Evolutionary conservation across 2,113 vertebrate species (phyloP).

Genomic region (Numenius arquata): DNA sequence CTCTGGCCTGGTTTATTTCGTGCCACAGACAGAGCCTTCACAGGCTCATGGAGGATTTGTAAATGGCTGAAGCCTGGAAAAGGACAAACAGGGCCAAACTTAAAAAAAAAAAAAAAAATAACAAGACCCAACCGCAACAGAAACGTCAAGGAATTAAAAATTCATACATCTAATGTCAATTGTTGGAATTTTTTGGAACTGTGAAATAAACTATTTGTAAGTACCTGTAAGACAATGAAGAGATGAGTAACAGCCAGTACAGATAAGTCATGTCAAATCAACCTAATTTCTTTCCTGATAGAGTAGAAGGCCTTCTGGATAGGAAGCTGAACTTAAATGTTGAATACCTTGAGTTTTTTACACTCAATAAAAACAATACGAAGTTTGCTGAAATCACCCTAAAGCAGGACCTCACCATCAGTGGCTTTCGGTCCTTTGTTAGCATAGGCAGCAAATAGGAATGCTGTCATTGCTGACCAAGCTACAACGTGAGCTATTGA

Average conservation of each 20-base stretch:
- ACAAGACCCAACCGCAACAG: neutral
- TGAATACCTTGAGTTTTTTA: neutral
- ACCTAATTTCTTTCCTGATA: neutral
- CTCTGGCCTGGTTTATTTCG: neutral
- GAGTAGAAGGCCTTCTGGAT: neutral
- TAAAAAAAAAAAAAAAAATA: neutral
- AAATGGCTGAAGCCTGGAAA: neutral
- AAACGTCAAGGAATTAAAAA: neutral
- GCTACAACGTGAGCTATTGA: neutral
- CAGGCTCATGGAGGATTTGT: neutral
- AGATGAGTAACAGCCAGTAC: neutral
- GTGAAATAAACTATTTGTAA: neutral
- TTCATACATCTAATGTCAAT: neutral
- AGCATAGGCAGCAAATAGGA: neutral
- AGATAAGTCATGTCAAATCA: neutral
- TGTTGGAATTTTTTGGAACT: neutral
- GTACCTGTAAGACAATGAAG: neutral
- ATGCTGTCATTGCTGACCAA: neutral
- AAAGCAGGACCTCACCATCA: neutral
- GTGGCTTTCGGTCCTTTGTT: rapidly evolving
- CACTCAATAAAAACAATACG: neutral
- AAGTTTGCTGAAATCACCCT: neutral
- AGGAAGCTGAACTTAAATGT: neutral
- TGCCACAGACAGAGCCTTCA: neutral
- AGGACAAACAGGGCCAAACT: neutral